Conservation (phyloP, 2,888 invertebrate species). For the Piscicola geometra region DNA sequence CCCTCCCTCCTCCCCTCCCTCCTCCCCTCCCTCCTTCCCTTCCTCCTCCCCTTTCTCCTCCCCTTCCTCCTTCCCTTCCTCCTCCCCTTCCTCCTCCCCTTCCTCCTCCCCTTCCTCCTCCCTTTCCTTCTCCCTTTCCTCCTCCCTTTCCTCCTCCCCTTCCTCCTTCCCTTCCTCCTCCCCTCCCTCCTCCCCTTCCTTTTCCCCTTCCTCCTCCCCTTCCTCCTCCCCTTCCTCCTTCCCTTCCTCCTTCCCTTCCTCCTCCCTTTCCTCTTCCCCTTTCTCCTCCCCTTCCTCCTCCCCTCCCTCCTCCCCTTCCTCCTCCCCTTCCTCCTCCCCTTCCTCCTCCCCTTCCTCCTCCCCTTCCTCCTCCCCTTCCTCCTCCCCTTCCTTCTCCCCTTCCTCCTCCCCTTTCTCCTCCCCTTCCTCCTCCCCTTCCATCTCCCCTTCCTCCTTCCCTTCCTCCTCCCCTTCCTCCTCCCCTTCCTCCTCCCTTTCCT, state of each 20-base stretch:
- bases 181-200: background rate
- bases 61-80: background rate
- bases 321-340: background rate
- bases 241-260: constrained; percentile 10
- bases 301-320: background rate
- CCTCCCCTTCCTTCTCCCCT: no score
- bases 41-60: background rate
- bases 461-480: background rate
- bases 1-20: background rate
- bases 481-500: no score
- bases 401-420: background rate
- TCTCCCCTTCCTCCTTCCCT: background rate
- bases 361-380: constrained; percentile 2
- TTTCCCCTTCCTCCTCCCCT: background rate
- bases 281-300: background rate
- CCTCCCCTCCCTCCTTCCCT: background rate
- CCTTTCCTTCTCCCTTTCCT: background rate
- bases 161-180: background rate
- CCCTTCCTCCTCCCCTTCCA: background rate
- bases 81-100: constrained; percentile 12
- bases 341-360: background rate
- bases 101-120: constrained; percentile 21
- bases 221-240: background rate
- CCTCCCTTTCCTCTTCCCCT: background rate
- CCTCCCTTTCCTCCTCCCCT: background rate